These are phyloP conservation scores for Botia almorhae DNA, from an alignment of 2,797 vertebrate genomes.

Conservation along the genomic window DNA sequence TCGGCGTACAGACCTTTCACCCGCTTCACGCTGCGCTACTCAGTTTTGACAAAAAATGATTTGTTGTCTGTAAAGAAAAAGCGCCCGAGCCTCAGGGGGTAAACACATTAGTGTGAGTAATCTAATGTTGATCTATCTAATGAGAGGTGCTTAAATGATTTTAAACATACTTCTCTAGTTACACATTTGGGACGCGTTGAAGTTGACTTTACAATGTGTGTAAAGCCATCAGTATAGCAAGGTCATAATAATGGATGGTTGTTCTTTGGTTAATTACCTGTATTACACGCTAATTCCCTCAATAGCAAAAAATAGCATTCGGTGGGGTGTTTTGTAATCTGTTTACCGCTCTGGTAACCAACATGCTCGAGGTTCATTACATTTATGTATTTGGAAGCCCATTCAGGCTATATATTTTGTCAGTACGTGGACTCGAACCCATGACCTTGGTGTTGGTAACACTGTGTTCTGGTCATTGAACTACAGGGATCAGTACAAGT, in stretches of 20 bases:
- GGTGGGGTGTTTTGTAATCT: neutral
- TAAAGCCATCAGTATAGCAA: constrained; percentile 54
- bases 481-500: no score
- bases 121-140: constrained; percentile 80
- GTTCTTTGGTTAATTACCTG: constrained; percentile 53
- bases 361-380: no score
- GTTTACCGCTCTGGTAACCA: neutral
- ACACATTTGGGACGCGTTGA: constrained; percentile 49
- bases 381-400: no score
- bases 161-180: constrained; percentile 72
- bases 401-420: no score
- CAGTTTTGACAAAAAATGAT: constrained; percentile 76
- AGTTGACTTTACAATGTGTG: constrained; percentile 51
- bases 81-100: constrained; percentile 67
- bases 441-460: neutral
- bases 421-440: neutral
- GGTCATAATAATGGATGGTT: constrained; percentile 55
- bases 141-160: constrained; percentile 72
- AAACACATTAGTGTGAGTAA: constrained; percentile 76
- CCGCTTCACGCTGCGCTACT: constrained; percentile 70
- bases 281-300: constrained; percentile 36
- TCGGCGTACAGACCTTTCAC: constrained; percentile 1
- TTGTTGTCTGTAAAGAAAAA: constrained; percentile 72
- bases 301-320: constrained; percentile 26
- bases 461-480: neutral